phyloP scores from a whole-genome alignment of 2,113 vertebrate species.

The Myocastor coypus region DNA sequence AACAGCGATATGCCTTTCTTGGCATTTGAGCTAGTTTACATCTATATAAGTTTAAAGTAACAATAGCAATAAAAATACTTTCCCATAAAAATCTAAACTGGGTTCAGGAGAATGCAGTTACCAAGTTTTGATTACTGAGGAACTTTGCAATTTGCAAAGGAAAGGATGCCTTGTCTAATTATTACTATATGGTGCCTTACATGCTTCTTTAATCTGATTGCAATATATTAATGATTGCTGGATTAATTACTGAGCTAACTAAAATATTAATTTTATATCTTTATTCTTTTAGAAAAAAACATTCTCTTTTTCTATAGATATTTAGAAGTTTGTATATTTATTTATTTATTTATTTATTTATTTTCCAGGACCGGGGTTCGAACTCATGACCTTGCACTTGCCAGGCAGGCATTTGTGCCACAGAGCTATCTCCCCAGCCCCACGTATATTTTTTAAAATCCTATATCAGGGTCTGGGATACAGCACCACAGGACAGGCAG shows the following conservation, averaged over 20 bases:
- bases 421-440: too few relatives aligned
- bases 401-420: too few relatives aligned
- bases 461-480: too few relatives aligned
- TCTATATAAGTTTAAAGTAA: neutral
- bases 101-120: neutral
- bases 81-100: neutral
- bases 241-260: conserved; percentile 6
- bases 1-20: neutral
- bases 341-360: too few relatives aligned
- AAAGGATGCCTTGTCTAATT: conserved; percentile 5
- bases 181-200: neutral
- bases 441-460: too few relatives aligned
- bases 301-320: neutral
- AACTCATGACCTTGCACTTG: too few relatives aligned
- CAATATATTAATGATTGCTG: neutral
- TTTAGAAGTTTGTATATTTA: conserved; percentile 3
- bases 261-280: conserved; percentile 12
- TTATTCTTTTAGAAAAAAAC: neutral
- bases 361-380: too few relatives aligned
- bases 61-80: neutral
- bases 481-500: too few relatives aligned
- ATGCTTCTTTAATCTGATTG: neutral
- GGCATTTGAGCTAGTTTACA: neutral
- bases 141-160: neutral
- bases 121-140: neutral